Base-by-base conservation (phyloP, 2,113 vertebrate genomes). In the Elanus axillaris region DNA sequence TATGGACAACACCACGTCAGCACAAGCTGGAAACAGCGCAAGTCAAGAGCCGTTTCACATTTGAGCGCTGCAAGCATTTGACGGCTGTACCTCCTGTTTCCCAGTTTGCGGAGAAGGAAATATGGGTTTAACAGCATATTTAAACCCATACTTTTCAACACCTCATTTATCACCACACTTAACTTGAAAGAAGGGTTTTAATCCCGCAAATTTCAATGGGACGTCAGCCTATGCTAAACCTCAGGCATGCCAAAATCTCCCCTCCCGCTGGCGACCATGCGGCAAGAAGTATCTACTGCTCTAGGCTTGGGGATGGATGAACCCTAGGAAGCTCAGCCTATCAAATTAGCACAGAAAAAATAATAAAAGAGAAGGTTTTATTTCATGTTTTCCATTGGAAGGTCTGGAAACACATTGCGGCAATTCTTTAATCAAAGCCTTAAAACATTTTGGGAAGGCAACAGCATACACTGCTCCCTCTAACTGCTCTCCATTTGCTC, bases 11-110 rank as follows among this genome's bases (percentile, higher is more conserved):
- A 1, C 43, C 2, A 0, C 3, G 43, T 36, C 43, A 23, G 43
- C 67, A 17, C 0, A 1, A 38, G 86, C 55, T 58, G 67, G 59
- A 32, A 73, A 29, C n/a, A 16, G 64, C 9, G 0, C 0, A 10
- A 59, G 36, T 16, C 69, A 10, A 53, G 48, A 89, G 59, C 34
- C 8, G 1, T 7, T 9, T 22, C 62, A 20, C 62, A 42, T 29
- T 60, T 4, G 22, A 67, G 42, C 67, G 47, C 56, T 3, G 1
- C 40, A 11, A 38, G 53, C 7, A 0, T 53, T 34, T n/a, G 43
- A 40, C 2, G 3, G 62, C 27, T 2, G 1, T 12, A 23, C 63
- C 87, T 82, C 58, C 29, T 0, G 9, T 31, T 43, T 82, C 60
- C 52, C 76, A 31, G 53, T 53, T 53, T n/a, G 48, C 9, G 3